Evolutionary conservation across 2,797 vertebrate species (phyloP).

Genomic region (Mastacembelus armatus): DNA sequence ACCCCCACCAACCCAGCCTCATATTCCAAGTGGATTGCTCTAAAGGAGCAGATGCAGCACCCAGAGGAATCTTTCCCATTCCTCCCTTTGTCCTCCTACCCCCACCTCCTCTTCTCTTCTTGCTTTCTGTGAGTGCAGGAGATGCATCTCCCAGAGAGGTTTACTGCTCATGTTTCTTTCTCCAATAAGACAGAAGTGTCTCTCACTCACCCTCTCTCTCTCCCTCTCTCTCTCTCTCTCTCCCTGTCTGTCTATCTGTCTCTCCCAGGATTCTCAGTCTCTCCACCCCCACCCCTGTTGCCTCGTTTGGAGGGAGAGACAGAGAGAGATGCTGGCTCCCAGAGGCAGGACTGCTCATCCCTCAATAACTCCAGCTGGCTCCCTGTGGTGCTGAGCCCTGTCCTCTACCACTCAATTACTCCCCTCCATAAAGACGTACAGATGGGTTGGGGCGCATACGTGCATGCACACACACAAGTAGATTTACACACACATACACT

Average conservation of each 20-base stretch:
- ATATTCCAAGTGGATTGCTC: constrained; percentile 15
- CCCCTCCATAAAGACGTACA: constrained; percentile 72
- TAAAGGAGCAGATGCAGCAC: constrained; percentile 33
- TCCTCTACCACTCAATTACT: constrained; percentile 81
- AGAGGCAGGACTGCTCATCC: constrained; percentile 77
- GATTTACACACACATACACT: constrained; percentile 19
- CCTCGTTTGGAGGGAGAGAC: constrained; percentile 59
- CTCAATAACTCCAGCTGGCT: constrained; percentile 76
- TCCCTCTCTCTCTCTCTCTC: constrained; percentile 14
- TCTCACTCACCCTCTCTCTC: not conserved
- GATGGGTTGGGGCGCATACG: constrained; percentile 64
- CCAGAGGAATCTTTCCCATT: constrained; percentile 19
- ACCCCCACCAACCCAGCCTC: no score
- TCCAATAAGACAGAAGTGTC: constrained; percentile 6
- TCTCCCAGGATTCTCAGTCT: constrained; percentile 33
- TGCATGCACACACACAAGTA: constrained; percentile 9
- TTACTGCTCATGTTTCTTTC: constrained; percentile 45
- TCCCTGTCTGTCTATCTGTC: constrained; percentile 16
- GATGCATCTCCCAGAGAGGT: constrained; percentile 51
- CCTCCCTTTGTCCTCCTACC: constrained; percentile 37
- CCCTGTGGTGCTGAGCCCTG: constrained; percentile 74
- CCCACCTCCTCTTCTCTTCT: constrained; percentile 21
- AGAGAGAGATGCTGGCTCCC: constrained; percentile 56
- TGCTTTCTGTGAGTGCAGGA: constrained; percentile 43
- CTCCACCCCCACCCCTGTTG: constrained; percentile 31